Evolutionary conservation across 2,113 vertebrate genomes (phyloP).

Genomic region (Pseudonaja textilis): DNA sequence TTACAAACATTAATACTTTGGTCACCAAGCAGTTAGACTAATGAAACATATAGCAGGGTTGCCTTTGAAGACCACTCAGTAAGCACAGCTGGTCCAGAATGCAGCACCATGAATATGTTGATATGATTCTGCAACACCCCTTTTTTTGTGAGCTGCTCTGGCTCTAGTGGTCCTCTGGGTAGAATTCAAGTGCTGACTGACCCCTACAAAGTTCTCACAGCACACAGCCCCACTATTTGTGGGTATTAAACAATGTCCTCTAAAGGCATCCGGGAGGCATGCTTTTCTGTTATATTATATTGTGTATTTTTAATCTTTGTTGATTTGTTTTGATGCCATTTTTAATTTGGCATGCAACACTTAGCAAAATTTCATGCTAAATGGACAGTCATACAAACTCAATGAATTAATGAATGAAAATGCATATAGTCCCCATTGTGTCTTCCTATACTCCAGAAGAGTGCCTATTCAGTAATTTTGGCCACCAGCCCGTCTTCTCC

Average conservation of each 20-base stretch:
- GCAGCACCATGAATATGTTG: not conserved
- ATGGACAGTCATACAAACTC: not conserved
- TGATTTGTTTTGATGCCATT: not conserved
- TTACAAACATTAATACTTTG: not conserved
- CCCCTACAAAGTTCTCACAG: not conserved
- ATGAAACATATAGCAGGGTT: not conserved
- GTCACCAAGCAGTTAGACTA: not conserved
- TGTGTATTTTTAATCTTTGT: not conserved
- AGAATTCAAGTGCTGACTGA: not conserved
- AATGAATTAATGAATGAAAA: not conserved
- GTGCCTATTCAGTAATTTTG: not conserved
- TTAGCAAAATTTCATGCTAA: not conserved
- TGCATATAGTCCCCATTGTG: not conserved
- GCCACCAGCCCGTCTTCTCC: not conserved
- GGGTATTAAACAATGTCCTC: too few species aligned
- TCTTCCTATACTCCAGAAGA: not conserved
- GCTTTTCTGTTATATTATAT: not conserved
- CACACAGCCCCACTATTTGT: too few species aligned
- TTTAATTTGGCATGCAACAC: not conserved
- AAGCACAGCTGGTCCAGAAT: not conserved
- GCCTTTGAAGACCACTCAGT: not conserved
- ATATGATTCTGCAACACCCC: not conserved
- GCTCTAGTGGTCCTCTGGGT: not conserved
- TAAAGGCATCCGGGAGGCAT: not conserved
- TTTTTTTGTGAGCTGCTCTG: not conserved